Conservation (phyloP, 1,140 invertebrate genomes). For the Drosophila trapezifrons region DNA sequence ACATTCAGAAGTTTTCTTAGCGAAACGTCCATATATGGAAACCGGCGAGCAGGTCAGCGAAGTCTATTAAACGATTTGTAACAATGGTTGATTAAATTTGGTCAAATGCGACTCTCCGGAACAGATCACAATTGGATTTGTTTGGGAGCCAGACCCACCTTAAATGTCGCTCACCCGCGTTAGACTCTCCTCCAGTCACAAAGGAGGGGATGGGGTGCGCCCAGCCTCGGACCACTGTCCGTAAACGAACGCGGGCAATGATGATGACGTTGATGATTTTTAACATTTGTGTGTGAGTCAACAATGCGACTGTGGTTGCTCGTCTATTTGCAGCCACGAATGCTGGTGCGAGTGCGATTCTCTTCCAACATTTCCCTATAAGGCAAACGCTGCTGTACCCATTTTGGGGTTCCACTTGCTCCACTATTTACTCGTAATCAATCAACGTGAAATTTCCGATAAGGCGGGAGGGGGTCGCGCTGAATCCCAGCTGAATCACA, state of each 20-base stretch:
- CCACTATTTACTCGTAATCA: constrained; percentile 22
- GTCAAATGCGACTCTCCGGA: constrained; percentile 21
- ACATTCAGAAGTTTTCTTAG: too few species aligned
- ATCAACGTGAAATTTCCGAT: constrained; percentile 36
- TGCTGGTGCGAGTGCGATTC: constrained; percentile 28
- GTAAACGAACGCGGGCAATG: constrained; percentile 28
- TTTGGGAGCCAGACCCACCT: constrained; percentile 22
- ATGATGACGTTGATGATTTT: constrained; percentile 30
- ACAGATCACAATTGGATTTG: constrained; percentile 35
- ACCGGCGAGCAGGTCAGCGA: background rate
- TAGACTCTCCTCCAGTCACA: constrained; percentile 3
- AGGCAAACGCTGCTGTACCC: constrained; percentile 25
- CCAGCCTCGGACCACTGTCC: constrained; percentile 1
- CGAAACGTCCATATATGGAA: constrained; percentile 15
- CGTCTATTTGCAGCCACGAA: constrained; percentile 13
- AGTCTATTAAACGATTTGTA: constrained; percentile 14
- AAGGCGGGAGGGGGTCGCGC: constrained; percentile 27
- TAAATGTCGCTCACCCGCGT: constrained; percentile 12
- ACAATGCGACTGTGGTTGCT: constrained; percentile 36
- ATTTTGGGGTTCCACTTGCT: constrained; percentile 9
- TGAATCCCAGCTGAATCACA: constrained; percentile 24
- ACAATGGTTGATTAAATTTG: constrained; percentile 46
- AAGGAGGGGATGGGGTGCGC: constrained; percentile 13
- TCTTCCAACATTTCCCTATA: constrained; percentile 35
- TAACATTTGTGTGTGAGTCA: constrained; percentile 45